Base-by-base conservation (phyloP, 2,113 vertebrate genomes). In the Mus pahari region DNA sequence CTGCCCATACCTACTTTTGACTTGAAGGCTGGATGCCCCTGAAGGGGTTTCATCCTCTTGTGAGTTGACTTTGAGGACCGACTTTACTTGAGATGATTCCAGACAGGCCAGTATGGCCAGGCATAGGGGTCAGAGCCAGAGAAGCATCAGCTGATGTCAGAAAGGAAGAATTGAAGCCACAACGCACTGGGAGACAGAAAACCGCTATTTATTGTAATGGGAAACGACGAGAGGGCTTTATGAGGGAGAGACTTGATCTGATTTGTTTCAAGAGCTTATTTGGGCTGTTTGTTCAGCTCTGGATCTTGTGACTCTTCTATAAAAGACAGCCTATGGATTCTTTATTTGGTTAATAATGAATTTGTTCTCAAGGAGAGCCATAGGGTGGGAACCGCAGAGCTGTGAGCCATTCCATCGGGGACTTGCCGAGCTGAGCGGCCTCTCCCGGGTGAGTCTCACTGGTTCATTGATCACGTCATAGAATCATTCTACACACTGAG, bases 271-370 rank as follows among this genome's bases (percentile, higher is more conserved):
- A 92, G 53, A 86, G 58, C 62, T 84, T 75, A 45, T 66, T 96
- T 90, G 20, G 68, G 31, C 66, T 81, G 33, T 75, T 86, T 95
- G 45, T 90, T 93, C 28, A 55, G 1, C 58, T 24, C 64, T 88
- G 55, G 10, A 68, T 95, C 82, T 36, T 74, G 53, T 90, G 45
- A 31, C 28, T 84, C 20, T 12, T 74, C 97, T 42, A 50, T 90
- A 81, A 94, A 45, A 92, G 86, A 74, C 55, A 55, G 28, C 66
- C 28, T 22, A 6, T 91, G 53, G 87, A 87, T 94, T 91, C 77
- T 97, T 95, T 73, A 71, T 58, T 82, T 19, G 33, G 28, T 95
- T 92, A 50, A 89, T 91, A 79, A 94, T 39, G 64, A 96, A 64
- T 4, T 62, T 26, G 13, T n/a, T 70, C 81, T 42, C 45, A 55